These are phyloP conservation scores for Bombyx mandarina DNA, from an alignment of 1,140 invertebrate genomes.

Conservation along the genomic window DNA sequence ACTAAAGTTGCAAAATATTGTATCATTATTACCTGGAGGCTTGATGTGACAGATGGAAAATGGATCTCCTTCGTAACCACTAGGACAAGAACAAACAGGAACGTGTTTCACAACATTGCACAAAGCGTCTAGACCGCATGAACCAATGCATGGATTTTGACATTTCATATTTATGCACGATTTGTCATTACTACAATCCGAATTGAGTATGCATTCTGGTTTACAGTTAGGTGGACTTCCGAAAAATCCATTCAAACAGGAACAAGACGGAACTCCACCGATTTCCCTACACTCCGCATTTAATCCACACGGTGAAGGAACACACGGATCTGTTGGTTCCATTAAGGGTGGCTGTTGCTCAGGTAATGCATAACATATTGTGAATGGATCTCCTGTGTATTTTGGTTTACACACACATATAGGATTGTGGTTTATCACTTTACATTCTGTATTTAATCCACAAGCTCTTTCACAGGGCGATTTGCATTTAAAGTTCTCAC, in stretches of 20 bases:
- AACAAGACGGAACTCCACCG: constrained; percentile 81
- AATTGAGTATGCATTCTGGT: constrained; percentile 84
- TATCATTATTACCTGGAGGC: constrained; percentile 61
- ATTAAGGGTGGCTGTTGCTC: constrained; percentile 21
- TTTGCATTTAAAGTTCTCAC: constrained; percentile 76
- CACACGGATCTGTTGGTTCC: constrained; percentile 74
- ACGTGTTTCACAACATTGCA: constrained; percentile 86
- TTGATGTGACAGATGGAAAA: constrained; percentile 73
- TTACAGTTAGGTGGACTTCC: constrained; percentile 81
- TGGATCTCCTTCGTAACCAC: constrained; percentile 83
- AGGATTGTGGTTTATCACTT: constrained; percentile 80
- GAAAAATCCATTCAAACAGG: constrained; percentile 79
- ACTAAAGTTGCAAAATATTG: too few relatives aligned
- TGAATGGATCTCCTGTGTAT: constrained; percentile 80
- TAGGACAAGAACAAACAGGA: constrained; percentile 81
- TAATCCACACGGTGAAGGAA: constrained; percentile 86
- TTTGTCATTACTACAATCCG: constrained; percentile 83
- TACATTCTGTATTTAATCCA: constrained; percentile 73
- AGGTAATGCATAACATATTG: constrained; percentile 69
- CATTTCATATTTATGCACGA: constrained; percentile 90
- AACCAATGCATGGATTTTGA: constrained; percentile 86
- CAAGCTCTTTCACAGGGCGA: constrained; percentile 78
- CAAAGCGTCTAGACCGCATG: constrained; percentile 84
- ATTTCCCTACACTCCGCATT: constrained; percentile 85
- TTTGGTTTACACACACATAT: constrained; percentile 80